A percentile compares a stretch with the other conserved stretches of the same genome.
These are phyloP conservation scores for Mongoloraphidia duomilia DNA, from an alignment of 2,888 invertebrate genomes.

Conservation along the genomic window DNA sequence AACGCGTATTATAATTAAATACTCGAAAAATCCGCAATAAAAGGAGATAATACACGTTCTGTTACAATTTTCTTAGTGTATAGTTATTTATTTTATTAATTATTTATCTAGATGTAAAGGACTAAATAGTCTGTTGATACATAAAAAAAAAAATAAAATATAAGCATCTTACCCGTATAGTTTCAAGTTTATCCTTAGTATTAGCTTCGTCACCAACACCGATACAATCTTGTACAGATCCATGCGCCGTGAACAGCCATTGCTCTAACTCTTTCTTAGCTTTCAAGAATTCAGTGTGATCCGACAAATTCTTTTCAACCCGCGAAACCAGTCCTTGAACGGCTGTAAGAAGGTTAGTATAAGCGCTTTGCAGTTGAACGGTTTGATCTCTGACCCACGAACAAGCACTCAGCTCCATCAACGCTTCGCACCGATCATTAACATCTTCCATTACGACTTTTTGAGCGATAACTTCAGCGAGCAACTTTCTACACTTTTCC, in stretches of 20 bases:
- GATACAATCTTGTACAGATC: slow-evolving; percentile 67
- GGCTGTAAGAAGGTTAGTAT: slow-evolving; percentile 61
- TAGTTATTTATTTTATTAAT: background rate
- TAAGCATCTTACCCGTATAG: slow-evolving; percentile 45
- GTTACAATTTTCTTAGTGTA: background rate
- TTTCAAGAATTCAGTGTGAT: slow-evolving; percentile 81
- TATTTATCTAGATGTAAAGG: no score
- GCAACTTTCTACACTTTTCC: slow-evolving; percentile 54
- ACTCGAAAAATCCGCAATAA: no score
- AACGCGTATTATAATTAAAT: no score
- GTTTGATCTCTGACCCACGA: slow-evolving; percentile 77
- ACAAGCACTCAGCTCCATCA: slow-evolving; percentile 77
- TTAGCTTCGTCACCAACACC: slow-evolving; percentile 65
- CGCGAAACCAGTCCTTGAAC: slow-evolving; percentile 71
- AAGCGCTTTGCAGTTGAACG: slow-evolving; percentile 67
- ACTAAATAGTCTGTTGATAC: no score
- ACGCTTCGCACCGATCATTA: slow-evolving; percentile 71
- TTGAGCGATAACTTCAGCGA: slow-evolving; percentile 60
- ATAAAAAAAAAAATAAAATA: no score
- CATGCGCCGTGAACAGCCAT: slow-evolving; percentile 72
- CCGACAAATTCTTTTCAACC: slow-evolving; percentile 79
- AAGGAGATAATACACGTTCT: no score
- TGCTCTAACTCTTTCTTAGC: slow-evolving; percentile 69
- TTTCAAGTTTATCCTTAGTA: slow-evolving; percentile 68
- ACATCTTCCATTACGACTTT: slow-evolving; percentile 70